Base-by-base conservation (phyloP, 2,113 vertebrate genomes). In the Hemiscyllium ocellatum region DNA sequence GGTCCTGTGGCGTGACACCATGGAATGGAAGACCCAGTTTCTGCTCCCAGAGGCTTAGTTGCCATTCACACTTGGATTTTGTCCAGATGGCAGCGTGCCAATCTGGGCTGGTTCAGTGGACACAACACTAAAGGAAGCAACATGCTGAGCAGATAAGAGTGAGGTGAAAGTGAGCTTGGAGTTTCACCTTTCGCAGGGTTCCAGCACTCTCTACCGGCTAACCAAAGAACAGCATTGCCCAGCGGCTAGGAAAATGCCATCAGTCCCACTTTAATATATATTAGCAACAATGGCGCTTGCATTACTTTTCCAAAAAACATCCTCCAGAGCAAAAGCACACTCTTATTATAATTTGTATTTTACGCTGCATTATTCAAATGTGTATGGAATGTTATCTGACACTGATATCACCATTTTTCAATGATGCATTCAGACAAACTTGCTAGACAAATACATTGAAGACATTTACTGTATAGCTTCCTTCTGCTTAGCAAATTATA, bases 1-100 rank as follows among this genome's bases (percentile, higher is more conserved):
- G 69, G 94, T 95, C 94, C 94, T 95, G 69, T 76, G 94, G 94
- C 47, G 94, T 47, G 69, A 72, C 68, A 95, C 94, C 94, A 72
- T 52, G 68, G 47, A 72, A 24, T 95, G 94, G 42, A 95, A 95
- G 47, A 50, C 69, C 94, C 42, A 72, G 68, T 72, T 95, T 50
- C 50, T 26, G 47, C 15, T 95, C 94, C 94, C 68, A 72, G 68
- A 37, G n/a, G 24, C 69, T 72, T 95, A 69, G 94, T 52, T 95
- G 94, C 94, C 94, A 95, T 52, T 52, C 42, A 24, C 20, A 72
- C 69, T 95, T 95, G 94, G 94, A 69, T 61, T 20, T 33, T 72
- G 8, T 76, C 94, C 94, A 95, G 94, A 52, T 95, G 94, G 94
- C 68, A 47, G 52, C 33, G 42, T 95, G 94, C 94, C 94, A 95